These are phyloP conservation scores for Mnemiopsis leidyi DNA, from an alignment of 37 sponge, comb jelly and placozoan genomes.

Conservation along the genomic window DNA sequence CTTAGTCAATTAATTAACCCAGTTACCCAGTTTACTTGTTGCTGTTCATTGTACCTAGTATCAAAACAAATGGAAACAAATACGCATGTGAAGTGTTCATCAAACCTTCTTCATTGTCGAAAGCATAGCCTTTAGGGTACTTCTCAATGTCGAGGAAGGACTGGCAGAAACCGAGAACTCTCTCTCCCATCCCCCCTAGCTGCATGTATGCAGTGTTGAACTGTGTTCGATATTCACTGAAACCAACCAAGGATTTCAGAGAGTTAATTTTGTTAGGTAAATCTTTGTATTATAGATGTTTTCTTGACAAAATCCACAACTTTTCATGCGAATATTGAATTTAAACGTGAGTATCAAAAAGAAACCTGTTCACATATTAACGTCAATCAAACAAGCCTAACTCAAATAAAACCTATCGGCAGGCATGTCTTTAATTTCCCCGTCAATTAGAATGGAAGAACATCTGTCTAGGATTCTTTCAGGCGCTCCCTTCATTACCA, in stretches of 20 bases:
- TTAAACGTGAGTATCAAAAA: neutral
- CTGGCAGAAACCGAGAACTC: slow-evolving; percentile 95
- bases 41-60: no score
- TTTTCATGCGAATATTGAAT: no score
- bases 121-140: slow-evolving; percentile 79
- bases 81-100: neutral
- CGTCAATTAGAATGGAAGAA: slow-evolving; percentile 70
- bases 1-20: neutral
- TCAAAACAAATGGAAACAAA: no score
- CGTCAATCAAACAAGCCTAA: no score
- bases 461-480: slow-evolving; percentile 86
- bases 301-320: no score
- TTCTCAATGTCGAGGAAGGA: slow-evolving; percentile 67
- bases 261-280: no score
- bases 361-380: neutral
- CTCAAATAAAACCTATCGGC: slow-evolving; percentile 23
- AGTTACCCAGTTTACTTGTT: no score
- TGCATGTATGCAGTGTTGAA: slow-evolving; percentile 80
- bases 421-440: slow-evolving; percentile 68
- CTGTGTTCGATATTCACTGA: slow-evolving; percentile 21
- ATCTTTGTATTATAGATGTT: no score
- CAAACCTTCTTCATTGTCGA: slow-evolving; percentile 76
- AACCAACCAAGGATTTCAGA: no score
- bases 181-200: slow-evolving; percentile 91
- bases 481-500: slow-evolving; percentile 96